These are phyloP conservation scores for Cranoglanis bouderius DNA, from an alignment of 2,113 vertebrate genomes.

Conservation along the genomic window DNA sequence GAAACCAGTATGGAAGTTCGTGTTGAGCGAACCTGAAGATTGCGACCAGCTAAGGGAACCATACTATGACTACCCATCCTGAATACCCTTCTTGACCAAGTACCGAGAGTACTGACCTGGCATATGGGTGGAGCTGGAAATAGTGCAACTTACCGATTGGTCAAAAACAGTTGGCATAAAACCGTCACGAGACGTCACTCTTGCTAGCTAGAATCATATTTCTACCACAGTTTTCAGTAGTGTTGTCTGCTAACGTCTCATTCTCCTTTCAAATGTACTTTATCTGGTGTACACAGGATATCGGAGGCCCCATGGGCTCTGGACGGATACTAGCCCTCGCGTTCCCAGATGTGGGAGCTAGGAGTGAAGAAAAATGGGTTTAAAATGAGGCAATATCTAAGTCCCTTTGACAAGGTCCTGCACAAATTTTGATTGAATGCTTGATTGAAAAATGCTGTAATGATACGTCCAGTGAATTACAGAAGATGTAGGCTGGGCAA, in stretches of 20 bases:
- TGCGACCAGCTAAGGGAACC: too few species aligned
- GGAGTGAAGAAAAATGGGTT: not conserved
- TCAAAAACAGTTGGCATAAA: not conserved
- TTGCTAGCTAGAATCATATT: not conserved
- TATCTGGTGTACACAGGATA: not conserved
- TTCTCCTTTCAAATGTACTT: not conserved
- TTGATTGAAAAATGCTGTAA: not conserved
- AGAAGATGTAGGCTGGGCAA: not conserved
- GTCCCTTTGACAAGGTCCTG: too few species aligned
- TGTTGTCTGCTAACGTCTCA: not conserved
- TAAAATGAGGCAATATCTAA: not conserved
- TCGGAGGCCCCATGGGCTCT: not conserved
- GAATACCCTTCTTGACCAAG: not conserved
- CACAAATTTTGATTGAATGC: not conserved
- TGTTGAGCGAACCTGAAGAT: not conserved
- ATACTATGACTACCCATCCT: not conserved
- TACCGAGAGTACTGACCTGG: not conserved
- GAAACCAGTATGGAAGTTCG: not conserved
- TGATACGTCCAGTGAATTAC: not conserved
- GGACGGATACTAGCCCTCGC: not conserved
- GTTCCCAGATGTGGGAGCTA: too few species aligned
- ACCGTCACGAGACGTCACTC: not conserved
- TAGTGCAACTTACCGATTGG: not conserved
- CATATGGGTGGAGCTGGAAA: not conserved
- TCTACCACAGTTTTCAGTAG: not conserved